Base-by-base conservation (phyloP, 2,888 invertebrate genomes). In the Odontocolon sp. region DNA sequence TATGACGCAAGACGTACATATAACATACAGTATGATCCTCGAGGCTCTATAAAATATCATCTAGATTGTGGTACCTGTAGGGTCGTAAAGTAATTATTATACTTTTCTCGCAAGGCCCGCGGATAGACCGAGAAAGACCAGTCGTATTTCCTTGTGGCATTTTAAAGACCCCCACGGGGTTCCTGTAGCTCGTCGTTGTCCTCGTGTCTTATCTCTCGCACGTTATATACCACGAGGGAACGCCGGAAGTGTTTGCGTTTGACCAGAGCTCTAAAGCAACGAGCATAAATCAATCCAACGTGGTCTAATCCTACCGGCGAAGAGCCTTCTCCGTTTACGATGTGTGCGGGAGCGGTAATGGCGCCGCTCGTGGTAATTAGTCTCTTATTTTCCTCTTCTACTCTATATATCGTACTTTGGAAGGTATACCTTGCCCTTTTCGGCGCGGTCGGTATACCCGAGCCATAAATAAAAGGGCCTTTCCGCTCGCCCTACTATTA, bases 321-420 rank as follows among this genome's bases (percentile, higher is more conserved):
- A 26, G 42, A 16, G 50, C 50, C 76, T 40, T 66, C 66, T 72
- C 50, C 38, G 61, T 77, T 77, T 70, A 73, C 69, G 26, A 50
- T 8, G 40, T 59, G 23, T 18, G 52, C 40, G 36, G 21, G 21
- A 9, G 38, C 33, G 54, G 33, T 70, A 36, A 71, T 45, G 40
- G 40, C 16, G 64, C 28, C 14, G 67, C 16, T 14, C 31, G 11
- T 14, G 69, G 52, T 74, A 77, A 77, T 77, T 68, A 73, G 74
- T 70, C 33, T 47, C 36, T 69, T 50, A 23, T 42, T 70, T 59
- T 63, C 61, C 33, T n/a, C 31, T 21, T 9, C n/a, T 26, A 69
- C 33, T 4, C 21, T 59, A 52, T 52, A 28, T 21, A 36, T 52
- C 56, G 6, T 56, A 23, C 21, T 33, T 18, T 9, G 6, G 18